These are phyloP conservation scores for Hemiprocne comata DNA, from an alignment of 2,113 vertebrate genomes.

Conservation along the genomic window DNA sequence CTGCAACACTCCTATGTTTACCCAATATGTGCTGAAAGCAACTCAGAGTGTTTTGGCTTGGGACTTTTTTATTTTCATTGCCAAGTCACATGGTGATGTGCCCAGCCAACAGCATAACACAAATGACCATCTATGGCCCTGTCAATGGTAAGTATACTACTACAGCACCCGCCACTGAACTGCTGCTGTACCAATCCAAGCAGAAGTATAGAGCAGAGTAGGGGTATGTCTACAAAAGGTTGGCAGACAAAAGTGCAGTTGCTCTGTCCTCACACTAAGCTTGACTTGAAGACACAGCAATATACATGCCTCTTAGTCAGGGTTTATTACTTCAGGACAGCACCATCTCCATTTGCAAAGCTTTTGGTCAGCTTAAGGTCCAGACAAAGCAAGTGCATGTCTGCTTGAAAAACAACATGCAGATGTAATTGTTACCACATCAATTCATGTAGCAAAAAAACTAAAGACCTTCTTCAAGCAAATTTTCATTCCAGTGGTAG, in stretches of 20 bases:
- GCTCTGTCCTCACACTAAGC: neutral
- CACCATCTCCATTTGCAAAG: neutral
- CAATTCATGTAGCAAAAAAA: neutral
- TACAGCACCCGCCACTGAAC: neutral
- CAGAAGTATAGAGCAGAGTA: neutral
- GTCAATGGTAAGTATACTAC: neutral
- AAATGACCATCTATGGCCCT: slow-evolving; percentile 64
- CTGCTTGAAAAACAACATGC: neutral
- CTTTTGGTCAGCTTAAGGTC: neutral
- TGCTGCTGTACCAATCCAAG: neutral
- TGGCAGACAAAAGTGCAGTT: neutral
- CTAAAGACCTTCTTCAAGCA: neutral
- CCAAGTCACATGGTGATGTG: neutral
- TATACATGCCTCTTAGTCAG: neutral
- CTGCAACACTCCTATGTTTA: slow-evolving; percentile 6
- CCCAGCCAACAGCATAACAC: slow-evolving; percentile 18
- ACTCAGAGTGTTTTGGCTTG: slow-evolving; percentile 10
- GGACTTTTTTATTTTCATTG: slow-evolving; percentile 24
- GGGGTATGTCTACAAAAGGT: neutral
- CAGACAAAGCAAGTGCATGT: neutral
- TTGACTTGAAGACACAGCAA: neutral
- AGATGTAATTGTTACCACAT: neutral
- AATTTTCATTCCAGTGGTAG: neutral
- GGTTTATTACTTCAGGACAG: neutral
- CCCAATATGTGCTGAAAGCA: slow-evolving; percentile 23